These are phyloP conservation scores for Apodemia zela DNA, from an alignment of 2,888 invertebrate species.

Conservation along the genomic window DNA sequence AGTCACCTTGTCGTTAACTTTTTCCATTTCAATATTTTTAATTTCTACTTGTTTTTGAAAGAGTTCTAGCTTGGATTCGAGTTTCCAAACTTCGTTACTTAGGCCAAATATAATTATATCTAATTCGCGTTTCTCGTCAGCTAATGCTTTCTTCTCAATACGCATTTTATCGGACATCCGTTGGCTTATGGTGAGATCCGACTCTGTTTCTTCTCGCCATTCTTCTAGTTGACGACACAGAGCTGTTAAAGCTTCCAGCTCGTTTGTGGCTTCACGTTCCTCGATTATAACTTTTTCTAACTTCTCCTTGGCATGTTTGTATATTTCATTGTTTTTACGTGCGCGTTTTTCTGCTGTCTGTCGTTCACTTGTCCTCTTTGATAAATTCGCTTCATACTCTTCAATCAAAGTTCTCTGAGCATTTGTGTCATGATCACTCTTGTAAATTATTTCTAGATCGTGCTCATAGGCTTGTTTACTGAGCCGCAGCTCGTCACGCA, in stretches of 20 bases:
- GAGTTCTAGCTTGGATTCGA: conserved; percentile 83
- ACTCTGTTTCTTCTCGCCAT: conserved; percentile 82
- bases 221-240: conserved; percentile 79
- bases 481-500: conserved; percentile 61
- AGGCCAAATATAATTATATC: conserved; percentile 74
- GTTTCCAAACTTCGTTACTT: conserved; percentile 81
- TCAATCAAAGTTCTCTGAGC: conserved; percentile 81
- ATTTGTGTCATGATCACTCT: conserved; percentile 79
- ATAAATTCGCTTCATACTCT: conserved; percentile 75
- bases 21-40: conserved; percentile 82
- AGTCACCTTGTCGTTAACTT: conserved; percentile 76
- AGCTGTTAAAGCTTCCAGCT: conserved; percentile 78
- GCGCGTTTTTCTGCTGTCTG: conserved; percentile 73
- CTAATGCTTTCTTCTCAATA: conserved; percentile 74
- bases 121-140: conserved; percentile 80
- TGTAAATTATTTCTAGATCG: conserved; percentile 79
- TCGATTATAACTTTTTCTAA: conserved; percentile 59
- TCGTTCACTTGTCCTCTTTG: conserved; percentile 70
- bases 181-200: conserved; percentile 72
- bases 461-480: conserved; percentile 63
- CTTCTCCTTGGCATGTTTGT: conserved; percentile 66
- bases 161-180: conserved; percentile 83
- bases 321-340: conserved; percentile 61
- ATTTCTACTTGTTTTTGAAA: conserved; percentile 83
- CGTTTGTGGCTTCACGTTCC: conserved; percentile 79